Conservation (phyloP, 1,140 invertebrate species). For the Drosophila oshimai region DNA sequence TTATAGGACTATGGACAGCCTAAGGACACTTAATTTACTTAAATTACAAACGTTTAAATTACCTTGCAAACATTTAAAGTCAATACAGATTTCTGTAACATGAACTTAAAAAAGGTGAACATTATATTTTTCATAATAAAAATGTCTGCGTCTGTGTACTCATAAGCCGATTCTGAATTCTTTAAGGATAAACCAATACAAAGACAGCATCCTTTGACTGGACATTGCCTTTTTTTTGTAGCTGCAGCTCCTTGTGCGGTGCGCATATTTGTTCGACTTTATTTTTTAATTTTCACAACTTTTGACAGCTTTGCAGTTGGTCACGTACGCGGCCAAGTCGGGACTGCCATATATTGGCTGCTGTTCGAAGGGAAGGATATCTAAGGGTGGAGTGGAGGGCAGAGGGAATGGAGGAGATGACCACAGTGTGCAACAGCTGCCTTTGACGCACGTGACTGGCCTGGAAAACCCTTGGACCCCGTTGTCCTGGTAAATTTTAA, state of each 20-base stretch:
- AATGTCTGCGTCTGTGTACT: too few relatives aligned
- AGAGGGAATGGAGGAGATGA: slow-evolving; percentile 7
- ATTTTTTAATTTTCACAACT: slow-evolving; percentile 80
- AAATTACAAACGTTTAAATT: too few relatives aligned
- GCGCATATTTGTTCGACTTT: slow-evolving; percentile 76
- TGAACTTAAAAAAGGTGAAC: too few relatives aligned
- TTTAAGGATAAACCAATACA: neutral
- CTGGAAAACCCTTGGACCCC: slow-evolving; percentile 4
- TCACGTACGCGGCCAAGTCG: slow-evolving; percentile 59
- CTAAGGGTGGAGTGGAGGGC: neutral
- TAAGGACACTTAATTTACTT: too few relatives aligned
- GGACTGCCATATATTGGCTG: slow-evolving; percentile 59
- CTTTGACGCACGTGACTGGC: slow-evolving; percentile 64
- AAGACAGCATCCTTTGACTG: neutral
- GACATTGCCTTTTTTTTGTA: neutral
- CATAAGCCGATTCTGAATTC: neutral
- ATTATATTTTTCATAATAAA: neutral
- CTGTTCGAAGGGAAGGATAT: neutral
- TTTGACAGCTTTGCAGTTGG: slow-evolving; percentile 75
- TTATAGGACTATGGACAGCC: too few relatives aligned
- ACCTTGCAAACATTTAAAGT: too few relatives aligned
- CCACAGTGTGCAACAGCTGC: slow-evolving; percentile 64
- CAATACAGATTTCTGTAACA: too few relatives aligned
- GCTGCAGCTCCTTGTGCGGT: slow-evolving; percentile 1
- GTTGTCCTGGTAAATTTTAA: slow-evolving; percentile 71